phyloP scores from a whole-genome alignment of 2,888 invertebrate species.

The Hololepta plana region DNA sequence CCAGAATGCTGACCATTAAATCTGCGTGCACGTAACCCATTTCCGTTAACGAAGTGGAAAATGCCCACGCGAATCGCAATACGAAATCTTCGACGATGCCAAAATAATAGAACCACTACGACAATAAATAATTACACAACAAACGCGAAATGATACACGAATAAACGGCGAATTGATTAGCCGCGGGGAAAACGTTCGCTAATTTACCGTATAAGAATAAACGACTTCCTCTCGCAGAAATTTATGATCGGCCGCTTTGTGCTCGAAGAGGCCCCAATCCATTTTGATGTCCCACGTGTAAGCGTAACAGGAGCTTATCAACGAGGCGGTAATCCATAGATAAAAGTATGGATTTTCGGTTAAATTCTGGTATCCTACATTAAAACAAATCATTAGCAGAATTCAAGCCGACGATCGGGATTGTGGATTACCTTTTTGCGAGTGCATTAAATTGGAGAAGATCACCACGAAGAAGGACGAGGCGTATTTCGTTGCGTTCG shows the following conservation, averaged over 20 bases:
- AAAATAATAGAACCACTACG: slow-evolving; percentile 83
- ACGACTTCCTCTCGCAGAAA: slow-evolving; percentile 90
- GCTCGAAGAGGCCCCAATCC: slow-evolving; percentile 97
- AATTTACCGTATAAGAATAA: slow-evolving; percentile 68
- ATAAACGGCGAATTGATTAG: neutral
- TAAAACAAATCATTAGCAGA: no score
- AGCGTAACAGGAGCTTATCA: slow-evolving; percentile 84
- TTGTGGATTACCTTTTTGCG: no score
- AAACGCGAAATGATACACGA: neutral
- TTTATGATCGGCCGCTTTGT: slow-evolving; percentile 77
- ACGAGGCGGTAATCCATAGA: slow-evolving; percentile 71
- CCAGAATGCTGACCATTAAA: slow-evolving; percentile 65
- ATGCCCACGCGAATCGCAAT: slow-evolving; percentile 83
- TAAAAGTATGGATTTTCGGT: slow-evolving; percentile 71
- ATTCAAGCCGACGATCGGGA: no score
- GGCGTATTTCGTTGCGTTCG: slow-evolving; percentile 96
- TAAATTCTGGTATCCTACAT: slow-evolving; percentile 19
- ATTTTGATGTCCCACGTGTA: slow-evolving; percentile 97
- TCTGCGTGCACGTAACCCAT: slow-evolving; percentile 57
- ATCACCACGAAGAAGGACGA: slow-evolving; percentile 91
- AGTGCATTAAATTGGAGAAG: no score
- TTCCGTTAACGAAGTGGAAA: slow-evolving; percentile 71
- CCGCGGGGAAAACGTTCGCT: neutral
- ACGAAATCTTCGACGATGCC: slow-evolving; percentile 91
- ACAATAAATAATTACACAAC: slow-evolving; percentile 13